phyloP scores from a whole-genome alignment of 2,113 vertebrate species.

The Butastur rufipennis region DNA sequence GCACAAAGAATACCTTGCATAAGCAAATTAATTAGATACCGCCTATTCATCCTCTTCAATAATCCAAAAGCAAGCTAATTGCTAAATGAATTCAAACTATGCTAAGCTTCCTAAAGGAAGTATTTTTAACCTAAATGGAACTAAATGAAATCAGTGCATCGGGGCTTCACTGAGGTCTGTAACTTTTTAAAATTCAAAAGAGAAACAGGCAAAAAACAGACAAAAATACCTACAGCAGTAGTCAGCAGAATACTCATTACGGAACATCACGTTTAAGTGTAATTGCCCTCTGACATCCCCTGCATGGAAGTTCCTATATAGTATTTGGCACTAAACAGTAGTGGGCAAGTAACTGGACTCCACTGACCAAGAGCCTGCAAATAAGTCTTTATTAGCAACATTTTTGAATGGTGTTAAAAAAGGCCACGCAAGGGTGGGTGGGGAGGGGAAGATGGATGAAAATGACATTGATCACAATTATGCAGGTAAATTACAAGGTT shows the following conservation, averaged over 20 bases:
- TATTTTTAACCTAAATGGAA: not conserved
- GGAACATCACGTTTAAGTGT: not conserved
- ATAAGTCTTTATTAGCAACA: not conserved
- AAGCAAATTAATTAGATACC: not conserved
- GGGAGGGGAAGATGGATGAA: not conserved
- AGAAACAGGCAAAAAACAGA: not conserved
- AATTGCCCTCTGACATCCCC: not conserved
- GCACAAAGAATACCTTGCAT: not conserved
- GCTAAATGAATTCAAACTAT: not conserved
- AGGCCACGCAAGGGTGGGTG: not conserved
- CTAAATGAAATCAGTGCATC: not conserved
- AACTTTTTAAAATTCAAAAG: not conserved
- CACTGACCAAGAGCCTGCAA: not conserved
- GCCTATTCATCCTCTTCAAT: not conserved
- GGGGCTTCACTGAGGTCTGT: not conserved
- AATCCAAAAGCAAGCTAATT: not conserved
- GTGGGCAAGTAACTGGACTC: not conserved
- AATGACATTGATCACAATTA: accelerated
- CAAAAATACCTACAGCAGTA: not conserved
- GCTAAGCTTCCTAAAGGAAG: not conserved
- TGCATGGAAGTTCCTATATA: not conserved
- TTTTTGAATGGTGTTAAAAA: not conserved
- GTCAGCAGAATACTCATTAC: not conserved
- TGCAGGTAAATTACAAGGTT: not conserved
- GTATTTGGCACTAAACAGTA: not conserved